Evolutionary conservation across 2,113 vertebrate species (phyloP).

Genomic region (Poicephalus gulielmi): DNA sequence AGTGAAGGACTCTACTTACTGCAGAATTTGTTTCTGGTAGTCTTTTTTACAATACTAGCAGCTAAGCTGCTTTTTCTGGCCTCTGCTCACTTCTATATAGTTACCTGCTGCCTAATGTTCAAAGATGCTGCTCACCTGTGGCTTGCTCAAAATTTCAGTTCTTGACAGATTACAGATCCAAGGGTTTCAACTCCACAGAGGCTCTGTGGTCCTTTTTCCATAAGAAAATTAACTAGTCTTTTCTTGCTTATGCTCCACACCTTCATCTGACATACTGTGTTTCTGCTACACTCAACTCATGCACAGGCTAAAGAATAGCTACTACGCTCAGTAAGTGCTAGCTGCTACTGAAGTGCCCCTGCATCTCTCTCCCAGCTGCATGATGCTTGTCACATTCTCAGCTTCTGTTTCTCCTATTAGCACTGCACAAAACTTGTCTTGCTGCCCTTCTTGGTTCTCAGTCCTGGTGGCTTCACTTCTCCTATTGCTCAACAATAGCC

Average conservation of each 20-base stretch:
- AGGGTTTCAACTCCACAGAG: not conserved
- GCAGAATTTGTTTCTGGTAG: not conserved
- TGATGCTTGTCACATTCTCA: not conserved
- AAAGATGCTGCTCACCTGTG: not conserved
- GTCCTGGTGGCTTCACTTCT: not conserved
- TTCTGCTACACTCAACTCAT: not conserved
- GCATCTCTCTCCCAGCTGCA: not conserved
- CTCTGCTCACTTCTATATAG: not conserved
- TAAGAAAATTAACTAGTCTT: not conserved
- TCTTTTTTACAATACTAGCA: not conserved
- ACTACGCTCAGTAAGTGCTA: not conserved
- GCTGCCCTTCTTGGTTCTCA: not conserved
- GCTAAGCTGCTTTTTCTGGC: not conserved
- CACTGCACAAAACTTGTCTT: not conserved
- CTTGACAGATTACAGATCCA: not conserved
- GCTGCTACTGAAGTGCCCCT: not conserved
- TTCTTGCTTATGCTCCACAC: not conserved
- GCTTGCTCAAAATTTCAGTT: not conserved
- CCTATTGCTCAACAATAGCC: not conserved
- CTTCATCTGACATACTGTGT: not conserved
- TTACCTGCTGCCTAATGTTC: not conserved
- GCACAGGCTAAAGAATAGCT: not conserved
- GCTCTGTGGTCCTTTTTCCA: not conserved
- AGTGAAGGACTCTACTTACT: not conserved
- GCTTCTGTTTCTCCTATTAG: not conserved